Evolutionary conservation across 1,140 invertebrate genomes (phyloP), one percentile per base, ranked within the genome.

Genomic region (Hyles euphorbiae): DNA sequence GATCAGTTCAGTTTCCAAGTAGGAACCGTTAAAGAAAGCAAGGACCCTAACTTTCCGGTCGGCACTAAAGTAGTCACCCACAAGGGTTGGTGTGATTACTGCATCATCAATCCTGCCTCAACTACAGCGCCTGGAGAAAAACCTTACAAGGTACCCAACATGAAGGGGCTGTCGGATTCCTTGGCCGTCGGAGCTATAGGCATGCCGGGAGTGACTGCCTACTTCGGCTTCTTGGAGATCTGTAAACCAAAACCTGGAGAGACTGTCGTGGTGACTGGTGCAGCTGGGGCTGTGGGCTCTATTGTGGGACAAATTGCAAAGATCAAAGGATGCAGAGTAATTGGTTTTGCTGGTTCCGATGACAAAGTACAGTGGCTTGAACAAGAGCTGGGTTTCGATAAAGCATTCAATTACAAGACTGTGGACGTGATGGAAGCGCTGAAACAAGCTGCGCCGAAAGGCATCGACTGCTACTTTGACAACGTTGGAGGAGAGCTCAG

Each of bases 221-320:
- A 94, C 75, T 95, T 95, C 78, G 94, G 94, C 0, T 90, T 95
- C 8, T 61, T 93, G 45, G 91, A 94, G 54, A 77, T 94, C 34
- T 94, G 94, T 64, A 72, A 93, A 12, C 94, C 94, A 3, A 93
- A 94, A 80, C 56, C 81, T 12, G 94, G 93, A 10, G 94, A 95
- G 70, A 92, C 91, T 1, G 89, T 95, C 0, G 92, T 95, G 0
- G 91, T 96, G 2, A 91, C 89, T 12, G 91, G 91, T 8, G 92
- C 93, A 3, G 92, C 91, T 6, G 92, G 94, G 32, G 94, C 93
- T 22, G 93, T 95, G 5, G 94, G 94, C 2, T 92, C 90, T 47
- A 71, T 93, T 5, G 94, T 95, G 0, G 94, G 94, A 3, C 94
- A 96, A 83, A 94, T 96, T 34, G 94, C 91, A 2, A 94, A 94